Percentiles rank a stretch among this genome's conserved stretches.
phyloP scores from a whole-genome alignment of 2,113 vertebrate species.

The Python bivittatus region DNA sequence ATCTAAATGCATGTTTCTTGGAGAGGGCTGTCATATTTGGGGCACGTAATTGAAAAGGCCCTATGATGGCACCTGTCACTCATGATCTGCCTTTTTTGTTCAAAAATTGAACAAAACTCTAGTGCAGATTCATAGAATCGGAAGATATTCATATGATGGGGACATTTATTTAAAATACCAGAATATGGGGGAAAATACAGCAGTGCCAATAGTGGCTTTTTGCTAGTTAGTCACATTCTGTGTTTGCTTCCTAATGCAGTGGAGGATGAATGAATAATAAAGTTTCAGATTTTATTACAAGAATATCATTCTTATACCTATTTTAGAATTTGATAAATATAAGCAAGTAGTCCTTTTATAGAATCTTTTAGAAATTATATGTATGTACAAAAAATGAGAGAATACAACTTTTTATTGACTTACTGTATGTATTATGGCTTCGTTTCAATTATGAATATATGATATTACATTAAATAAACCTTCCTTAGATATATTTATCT shows the following conservation, averaged over 20 bases:
- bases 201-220: not conserved
- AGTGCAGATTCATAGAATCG: not conserved
- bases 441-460: not conserved
- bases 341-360: not conserved
- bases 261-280: not conserved
- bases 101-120: not conserved
- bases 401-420: not conserved
- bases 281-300: not conserved
- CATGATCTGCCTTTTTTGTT: not conserved
- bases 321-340: not conserved
- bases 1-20: not conserved
- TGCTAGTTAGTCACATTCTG: not conserved
- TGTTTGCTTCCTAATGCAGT: not conserved
- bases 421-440: not conserved
- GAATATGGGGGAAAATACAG: not conserved
- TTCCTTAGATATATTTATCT: conserved; percentile 6
- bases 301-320: not conserved
- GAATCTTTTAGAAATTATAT: not conserved
- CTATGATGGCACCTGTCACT: not conserved
- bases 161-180: not conserved
- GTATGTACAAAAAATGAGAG: not conserved
- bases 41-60: not conserved
- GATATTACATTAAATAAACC: not conserved
- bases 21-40: not conserved
- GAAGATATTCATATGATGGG: no score